These are phyloP conservation scores for Murina feae DNA, from an alignment of 2,113 vertebrate species.

Conservation along the genomic window DNA sequence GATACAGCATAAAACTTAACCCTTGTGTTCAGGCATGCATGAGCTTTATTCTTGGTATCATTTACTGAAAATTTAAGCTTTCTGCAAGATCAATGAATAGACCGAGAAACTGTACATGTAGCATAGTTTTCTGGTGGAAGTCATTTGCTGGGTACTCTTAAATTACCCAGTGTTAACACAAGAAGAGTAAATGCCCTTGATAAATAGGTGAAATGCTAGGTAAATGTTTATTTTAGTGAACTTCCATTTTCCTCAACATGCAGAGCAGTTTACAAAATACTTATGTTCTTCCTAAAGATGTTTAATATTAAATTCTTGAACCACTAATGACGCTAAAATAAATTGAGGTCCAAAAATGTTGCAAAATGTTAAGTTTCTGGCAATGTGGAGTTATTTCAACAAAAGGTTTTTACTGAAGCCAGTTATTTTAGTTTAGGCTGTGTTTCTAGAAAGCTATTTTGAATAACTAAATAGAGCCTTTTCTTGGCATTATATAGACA, in stretches of 20 bases:
- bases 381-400: background rate
- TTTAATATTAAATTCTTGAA: slow-evolving; percentile 38
- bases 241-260: slow-evolving; percentile 11
- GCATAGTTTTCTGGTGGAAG: background rate
- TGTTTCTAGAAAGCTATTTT: slow-evolving; percentile 63
- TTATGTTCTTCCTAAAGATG: background rate
- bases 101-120: background rate
- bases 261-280: slow-evolving; percentile 4
- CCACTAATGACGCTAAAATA: background rate
- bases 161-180: background rate
- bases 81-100: background rate
- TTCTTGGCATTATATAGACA: slow-evolving; percentile 61
- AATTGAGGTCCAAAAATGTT: slow-evolving; percentile 46
- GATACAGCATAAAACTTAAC: background rate
- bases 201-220: background rate
- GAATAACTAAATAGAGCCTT: slow-evolving; percentile 14
- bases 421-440: slow-evolving; percentile 44
- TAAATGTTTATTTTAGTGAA: slow-evolving; percentile 11
- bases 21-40: background rate
- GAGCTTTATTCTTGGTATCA: background rate
- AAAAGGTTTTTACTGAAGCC: slow-evolving; percentile 30
- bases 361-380: slow-evolving; percentile 22
- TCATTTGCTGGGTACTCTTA: slow-evolving; percentile 18
- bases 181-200: slow-evolving; percentile 18
- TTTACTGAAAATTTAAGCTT: slow-evolving; percentile 31